A percentile compares a stretch with the other conserved stretches of the same genome.
Conservation (phyloP, 2,113 vertebrate species). For the Psophia crepitans region DNA sequence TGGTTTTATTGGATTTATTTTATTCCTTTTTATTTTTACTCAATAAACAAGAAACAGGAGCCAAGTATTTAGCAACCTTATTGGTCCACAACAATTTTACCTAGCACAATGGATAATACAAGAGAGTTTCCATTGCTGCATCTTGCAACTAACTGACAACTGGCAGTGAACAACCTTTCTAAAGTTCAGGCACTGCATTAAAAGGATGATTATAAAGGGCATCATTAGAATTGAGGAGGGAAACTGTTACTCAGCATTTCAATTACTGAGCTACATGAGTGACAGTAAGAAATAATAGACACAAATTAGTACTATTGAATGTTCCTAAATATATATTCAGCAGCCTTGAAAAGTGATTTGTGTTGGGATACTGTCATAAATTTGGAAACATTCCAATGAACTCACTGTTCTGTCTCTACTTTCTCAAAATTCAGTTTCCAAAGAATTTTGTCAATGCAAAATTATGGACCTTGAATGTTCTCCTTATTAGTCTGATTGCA, state of each 20-base stretch:
- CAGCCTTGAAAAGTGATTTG: constrained; percentile 23
- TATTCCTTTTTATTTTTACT: background rate
- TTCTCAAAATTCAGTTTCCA: constrained; percentile 23
- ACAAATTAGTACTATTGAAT: constrained; percentile 64
- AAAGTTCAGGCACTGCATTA: constrained; percentile 75
- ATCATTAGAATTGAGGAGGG: constrained; percentile 71
- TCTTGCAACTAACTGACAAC: constrained; percentile 66
- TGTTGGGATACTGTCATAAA: constrained; percentile 21
- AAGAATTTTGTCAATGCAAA: constrained; percentile 39
- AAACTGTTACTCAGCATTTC: constrained; percentile 72
- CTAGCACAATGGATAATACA: constrained; percentile 38
- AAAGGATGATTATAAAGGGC: constrained; percentile 74
- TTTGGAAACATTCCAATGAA: constrained; percentile 41
- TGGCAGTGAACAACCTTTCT: constrained; percentile 72
- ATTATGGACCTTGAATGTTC: constrained; percentile 24
- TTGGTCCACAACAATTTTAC: background rate
- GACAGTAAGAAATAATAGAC: constrained; percentile 66
- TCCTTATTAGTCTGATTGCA: constrained; percentile 53
- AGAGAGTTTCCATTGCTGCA: constrained; percentile 44
- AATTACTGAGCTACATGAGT: constrained; percentile 60
- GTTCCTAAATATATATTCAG: constrained; percentile 48
- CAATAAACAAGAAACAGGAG: background rate
- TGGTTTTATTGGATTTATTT: background rate
- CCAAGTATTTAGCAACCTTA: background rate
- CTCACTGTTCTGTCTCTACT: background rate